A percentile compares a stretch with the other conserved stretches of the same genome.
Evolutionary conservation across 2,888 invertebrate genomes (phyloP).

Genomic region (Tenthredo livida): DNA sequence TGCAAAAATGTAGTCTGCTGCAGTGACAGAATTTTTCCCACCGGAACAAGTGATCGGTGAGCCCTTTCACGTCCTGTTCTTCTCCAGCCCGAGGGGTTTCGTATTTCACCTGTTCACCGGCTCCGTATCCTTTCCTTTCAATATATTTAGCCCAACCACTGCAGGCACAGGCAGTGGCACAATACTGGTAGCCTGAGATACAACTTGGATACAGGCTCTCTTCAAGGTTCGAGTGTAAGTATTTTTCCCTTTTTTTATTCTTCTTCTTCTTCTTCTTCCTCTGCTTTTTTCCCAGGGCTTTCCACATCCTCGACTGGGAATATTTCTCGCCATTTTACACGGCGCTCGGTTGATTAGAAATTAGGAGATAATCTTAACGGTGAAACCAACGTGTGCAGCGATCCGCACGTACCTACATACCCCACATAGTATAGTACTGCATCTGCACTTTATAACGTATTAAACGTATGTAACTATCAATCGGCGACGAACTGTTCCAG

Average conservation of each 20-base stretch:
- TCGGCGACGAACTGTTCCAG: background rate
- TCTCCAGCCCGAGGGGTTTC: constrained; percentile 59
- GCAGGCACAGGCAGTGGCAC: background rate
- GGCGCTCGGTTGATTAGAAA: background rate
- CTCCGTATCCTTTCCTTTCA: constrained; percentile 60
- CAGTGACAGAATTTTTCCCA: constrained; percentile 69
- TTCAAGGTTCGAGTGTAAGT: background rate
- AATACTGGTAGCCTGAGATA: constrained; percentile 51
- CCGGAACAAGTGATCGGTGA: constrained; percentile 72
- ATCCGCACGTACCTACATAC: background rate
- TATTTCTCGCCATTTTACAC: background rate
- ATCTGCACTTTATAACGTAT: background rate
- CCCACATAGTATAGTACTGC: too few relatives aligned
- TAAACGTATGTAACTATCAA: background rate
- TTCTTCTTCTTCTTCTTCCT: background rate
- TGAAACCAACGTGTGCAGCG: background rate
- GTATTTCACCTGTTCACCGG: constrained; percentile 73
- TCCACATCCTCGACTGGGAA: background rate
- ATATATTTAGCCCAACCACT: constrained; percentile 25
- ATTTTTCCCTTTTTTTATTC: constrained; percentile 2
- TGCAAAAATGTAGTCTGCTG: constrained; percentile 75
- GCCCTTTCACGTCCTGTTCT: constrained; percentile 46
- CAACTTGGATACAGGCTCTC: constrained; percentile 51
- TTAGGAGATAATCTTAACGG: background rate
- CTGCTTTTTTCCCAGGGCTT: constrained; percentile 37